These are phyloP conservation scores for Parazoanthus darwini DNA, from an alignment of 92 coral and sea anemone species.

Conservation along the genomic window DNA sequence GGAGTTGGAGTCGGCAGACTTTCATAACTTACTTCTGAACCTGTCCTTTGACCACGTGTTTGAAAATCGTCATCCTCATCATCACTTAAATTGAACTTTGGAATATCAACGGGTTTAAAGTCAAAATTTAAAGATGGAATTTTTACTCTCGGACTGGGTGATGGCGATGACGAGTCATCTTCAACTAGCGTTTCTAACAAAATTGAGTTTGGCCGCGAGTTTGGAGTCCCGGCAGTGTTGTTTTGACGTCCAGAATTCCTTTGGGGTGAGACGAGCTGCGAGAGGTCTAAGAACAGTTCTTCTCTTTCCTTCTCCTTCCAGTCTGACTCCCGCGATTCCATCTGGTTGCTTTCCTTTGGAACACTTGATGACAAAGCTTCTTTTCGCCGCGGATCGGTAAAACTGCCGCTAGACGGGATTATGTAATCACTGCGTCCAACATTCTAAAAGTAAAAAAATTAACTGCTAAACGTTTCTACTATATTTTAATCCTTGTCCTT, in stretches of 20 bases:
- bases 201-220: slow-evolving; percentile 81
- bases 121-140: slow-evolving; percentile 31
- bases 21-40: slow-evolving; percentile 65
- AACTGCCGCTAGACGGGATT: slow-evolving; percentile 40
- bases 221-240: slow-evolving; percentile 56
- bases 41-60: slow-evolving; percentile 66
- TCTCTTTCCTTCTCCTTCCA: slow-evolving; percentile 68
- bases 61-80: slow-evolving; percentile 37
- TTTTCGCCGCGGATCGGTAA: slow-evolving; percentile 71
- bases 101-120: slow-evolving; percentile 41
- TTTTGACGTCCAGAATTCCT: slow-evolving; percentile 44
- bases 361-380: slow-evolving; percentile 18
- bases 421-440: slow-evolving; percentile 51
- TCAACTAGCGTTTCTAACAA: slow-evolving; percentile 74
- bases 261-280: slow-evolving; percentile 56
- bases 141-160: slow-evolving; percentile 69
- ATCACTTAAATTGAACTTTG: slow-evolving; percentile 58
- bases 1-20: slow-evolving; percentile 80
- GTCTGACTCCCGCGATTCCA: slow-evolving; percentile 39
- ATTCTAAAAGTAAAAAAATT: slow-evolving; percentile 4
- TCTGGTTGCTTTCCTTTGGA: slow-evolving; percentile 5
- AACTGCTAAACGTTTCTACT: not conserved
- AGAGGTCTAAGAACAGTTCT: slow-evolving; percentile 49
- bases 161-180: slow-evolving; percentile 64
- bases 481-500: not conserved